These are phyloP conservation scores for Zygogramma bicolorata DNA, from an alignment of 2,888 invertebrate genomes.

Conservation along the genomic window DNA sequence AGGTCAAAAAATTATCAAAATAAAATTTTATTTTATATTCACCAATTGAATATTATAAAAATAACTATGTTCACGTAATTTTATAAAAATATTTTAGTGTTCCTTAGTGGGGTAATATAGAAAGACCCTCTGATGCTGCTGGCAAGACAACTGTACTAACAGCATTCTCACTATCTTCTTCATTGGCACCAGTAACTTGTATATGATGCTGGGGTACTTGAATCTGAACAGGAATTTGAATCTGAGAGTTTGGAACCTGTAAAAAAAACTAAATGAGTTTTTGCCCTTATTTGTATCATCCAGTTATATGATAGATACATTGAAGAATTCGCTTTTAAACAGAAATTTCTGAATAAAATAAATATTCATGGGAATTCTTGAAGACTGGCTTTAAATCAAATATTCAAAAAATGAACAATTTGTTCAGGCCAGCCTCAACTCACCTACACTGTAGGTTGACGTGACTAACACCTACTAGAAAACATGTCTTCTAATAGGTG, in stretches of 20 bases:
- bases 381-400: too few relatives aligned
- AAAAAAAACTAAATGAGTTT: conserved; percentile 22
- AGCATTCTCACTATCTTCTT: conserved; percentile 62
- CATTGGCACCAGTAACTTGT: conserved; percentile 57
- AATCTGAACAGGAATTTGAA: conserved; percentile 75
- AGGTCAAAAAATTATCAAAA: conserved; percentile 1
- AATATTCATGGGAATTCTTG: too few relatives aligned
- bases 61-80: conserved; percentile 10
- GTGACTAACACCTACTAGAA: too few relatives aligned
- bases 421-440: too few relatives aligned
- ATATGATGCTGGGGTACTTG: conserved; percentile 72
- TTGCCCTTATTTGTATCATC: too few relatives aligned
- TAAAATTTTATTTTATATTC: conserved; percentile 6
- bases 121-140: conserved; percentile 59
- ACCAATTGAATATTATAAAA: conserved; percentile 6
- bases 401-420: too few relatives aligned
- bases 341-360: too few relatives aligned
- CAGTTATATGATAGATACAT: too few relatives aligned
- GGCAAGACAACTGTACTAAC: conserved; percentile 70
- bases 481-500: too few relatives aligned
- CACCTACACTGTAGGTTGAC: too few relatives aligned
- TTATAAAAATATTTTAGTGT: background rate
- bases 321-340: too few relatives aligned
- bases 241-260: conserved; percentile 74
- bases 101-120: conserved; percentile 46